phyloP scores from a whole-genome alignment of 2,113 vertebrate species.

The Rana temporaria region DNA sequence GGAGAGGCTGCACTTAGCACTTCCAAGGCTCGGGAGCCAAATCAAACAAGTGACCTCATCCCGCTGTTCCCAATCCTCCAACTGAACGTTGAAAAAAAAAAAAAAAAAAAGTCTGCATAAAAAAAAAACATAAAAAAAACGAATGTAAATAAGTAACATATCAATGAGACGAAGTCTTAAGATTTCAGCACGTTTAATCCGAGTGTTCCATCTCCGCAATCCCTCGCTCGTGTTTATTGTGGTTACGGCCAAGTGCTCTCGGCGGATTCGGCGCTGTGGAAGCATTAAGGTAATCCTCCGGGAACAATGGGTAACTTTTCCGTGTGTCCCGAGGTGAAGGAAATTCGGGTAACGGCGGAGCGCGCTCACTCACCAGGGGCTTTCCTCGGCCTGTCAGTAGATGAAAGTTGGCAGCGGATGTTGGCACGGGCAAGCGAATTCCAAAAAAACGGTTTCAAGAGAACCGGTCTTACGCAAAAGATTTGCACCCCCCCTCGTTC shows the following conservation, averaged over 20 bases:
- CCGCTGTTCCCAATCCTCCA: not conserved
- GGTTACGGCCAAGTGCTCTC: constrained; percentile 6
- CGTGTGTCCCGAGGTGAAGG: not conserved
- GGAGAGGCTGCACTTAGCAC: not conserved
- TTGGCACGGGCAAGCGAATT: not conserved
- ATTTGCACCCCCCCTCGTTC: no score
- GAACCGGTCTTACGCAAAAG: no score
- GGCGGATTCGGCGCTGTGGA: not conserved
- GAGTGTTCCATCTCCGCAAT: not conserved
- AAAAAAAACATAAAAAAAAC: not conserved
- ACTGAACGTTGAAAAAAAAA: not conserved
- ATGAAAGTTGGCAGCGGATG: not conserved
- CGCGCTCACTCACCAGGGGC: not conserved
- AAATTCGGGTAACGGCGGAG: not conserved
- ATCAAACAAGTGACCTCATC: constrained; percentile 12
- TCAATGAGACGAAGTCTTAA: constrained; percentile 9
- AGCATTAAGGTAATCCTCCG: not conserved
- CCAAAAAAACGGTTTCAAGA: no score
- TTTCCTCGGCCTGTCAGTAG: not conserved
- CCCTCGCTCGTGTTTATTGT: not conserved
- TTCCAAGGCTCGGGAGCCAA: not conserved
- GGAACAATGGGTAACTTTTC: not conserved
- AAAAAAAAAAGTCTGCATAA: not conserved
- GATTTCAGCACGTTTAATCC: not conserved
- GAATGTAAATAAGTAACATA: not conserved